Evolutionary conservation across 2,888 invertebrate genomes (phyloP), one percentile per base, ranked within the genome.

Genomic region (Monoplex corrugatus): DNA sequence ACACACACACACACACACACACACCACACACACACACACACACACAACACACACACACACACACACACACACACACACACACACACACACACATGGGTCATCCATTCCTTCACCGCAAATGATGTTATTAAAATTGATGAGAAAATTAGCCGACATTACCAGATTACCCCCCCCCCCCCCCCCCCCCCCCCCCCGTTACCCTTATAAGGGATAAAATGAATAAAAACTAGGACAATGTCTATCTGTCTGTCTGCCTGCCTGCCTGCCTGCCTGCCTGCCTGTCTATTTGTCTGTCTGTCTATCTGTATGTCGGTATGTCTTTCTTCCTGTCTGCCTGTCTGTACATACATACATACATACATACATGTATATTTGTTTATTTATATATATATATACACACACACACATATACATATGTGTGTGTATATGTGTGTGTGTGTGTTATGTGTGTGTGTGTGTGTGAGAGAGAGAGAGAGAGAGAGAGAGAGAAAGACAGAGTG

Each of bases 21-120:
- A n/a, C n/a, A 23, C n/a, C n/a, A 1, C 32, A 1, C n/a, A 0
- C 84, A 28, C 50, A 43, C 8, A 0, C 57, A 35, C 16, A 19
- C 3, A 13, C 3, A 28, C 13, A 8, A 75, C n/a, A 75, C 23
- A 75, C n/a, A 32, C 75, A 35, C 23, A 32, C 35, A 3, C 23
- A 5, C 75, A 19, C 78, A 35, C 35, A 35, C 35, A 78, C 78
- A 78, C 78, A 78, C 78, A 78, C 78, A 78, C 38, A 78, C 78
- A 35, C 78, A 78, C 78, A 78, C 78, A 78, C 78, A 78, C 38
- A 78, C 40, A 68, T 68, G n/a, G 23, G n/a, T 68, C 3, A 63
- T 63, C 19, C n/a, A 68, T 68, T 28, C n/a, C 6, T 1, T 23
- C 23, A 0, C 28, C 23, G 28, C 8, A 68, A 6, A 23, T 68